Conservation (phyloP, 2,113 vertebrate species). For the Clarias batrachus region DNA sequence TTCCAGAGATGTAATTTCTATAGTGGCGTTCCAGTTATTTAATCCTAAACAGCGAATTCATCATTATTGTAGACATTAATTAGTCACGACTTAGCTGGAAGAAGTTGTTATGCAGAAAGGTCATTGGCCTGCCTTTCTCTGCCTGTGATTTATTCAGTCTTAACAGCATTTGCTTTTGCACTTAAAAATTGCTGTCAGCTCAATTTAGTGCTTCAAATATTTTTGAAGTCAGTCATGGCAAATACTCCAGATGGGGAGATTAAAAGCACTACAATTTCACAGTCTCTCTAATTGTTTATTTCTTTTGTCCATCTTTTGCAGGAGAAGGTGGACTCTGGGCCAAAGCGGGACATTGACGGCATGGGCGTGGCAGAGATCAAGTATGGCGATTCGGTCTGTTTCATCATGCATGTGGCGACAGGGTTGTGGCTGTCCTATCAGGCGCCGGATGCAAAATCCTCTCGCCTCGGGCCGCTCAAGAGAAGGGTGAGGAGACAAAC, state of each 20-base stretch:
- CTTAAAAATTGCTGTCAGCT: constrained; percentile 29
- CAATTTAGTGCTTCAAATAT: constrained; percentile 23
- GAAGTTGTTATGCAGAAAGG: constrained; percentile 9
- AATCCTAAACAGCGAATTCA: constrained; percentile 16
- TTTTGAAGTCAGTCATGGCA: neutral
- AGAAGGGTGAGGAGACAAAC: constrained; percentile 79
- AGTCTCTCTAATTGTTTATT: constrained; percentile 3
- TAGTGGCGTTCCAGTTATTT: neutral
- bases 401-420: constrained; percentile 86
- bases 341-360: constrained; percentile 91
- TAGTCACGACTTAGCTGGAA: constrained; percentile 13
- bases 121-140: constrained; percentile 11
- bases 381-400: constrained; percentile 92
- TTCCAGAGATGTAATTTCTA: constrained; percentile 23
- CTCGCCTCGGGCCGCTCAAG: constrained; percentile 89
- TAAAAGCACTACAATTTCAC: neutral
- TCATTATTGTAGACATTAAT: constrained; percentile 36
- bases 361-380: constrained; percentile 95
- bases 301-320: constrained; percentile 56
- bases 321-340: constrained; percentile 85
- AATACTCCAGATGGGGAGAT: neutral
- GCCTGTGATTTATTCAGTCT: constrained; percentile 9
- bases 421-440: constrained; percentile 93
- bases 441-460: constrained; percentile 91
- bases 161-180: neutral